Conservation (phyloP, 2,888 invertebrate species). For the Tetragonula carbonaria region DNA sequence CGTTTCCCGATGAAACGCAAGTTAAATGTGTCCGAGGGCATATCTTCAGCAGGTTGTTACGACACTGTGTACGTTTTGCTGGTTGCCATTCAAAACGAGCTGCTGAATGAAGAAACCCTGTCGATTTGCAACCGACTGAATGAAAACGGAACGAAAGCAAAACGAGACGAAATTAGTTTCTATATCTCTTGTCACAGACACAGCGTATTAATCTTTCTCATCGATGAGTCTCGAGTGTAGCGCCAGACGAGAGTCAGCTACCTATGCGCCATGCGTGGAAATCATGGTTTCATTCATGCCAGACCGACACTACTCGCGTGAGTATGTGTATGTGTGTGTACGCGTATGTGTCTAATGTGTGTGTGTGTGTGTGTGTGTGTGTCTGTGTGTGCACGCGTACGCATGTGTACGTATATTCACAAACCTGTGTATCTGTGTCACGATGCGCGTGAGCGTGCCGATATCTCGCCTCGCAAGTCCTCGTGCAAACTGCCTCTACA, state of each 20-base stretch:
- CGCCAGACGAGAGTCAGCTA: constrained; percentile 61
- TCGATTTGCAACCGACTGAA: constrained; percentile 31
- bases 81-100: neutral
- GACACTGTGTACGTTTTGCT: neutral
- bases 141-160: constrained; percentile 17
- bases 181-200: constrained; percentile 18
- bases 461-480: constrained; percentile 49
- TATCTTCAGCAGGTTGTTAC: constrained; percentile 1
- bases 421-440: constrained; percentile 47
- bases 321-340: neutral
- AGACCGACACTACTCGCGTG: constrained; percentile 45
- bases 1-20: neutral
- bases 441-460: constrained; percentile 44
- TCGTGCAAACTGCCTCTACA: constrained; percentile 34
- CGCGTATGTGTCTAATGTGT: too few species aligned
- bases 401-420: too few species aligned
- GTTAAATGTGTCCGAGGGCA: neutral
- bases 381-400: too few species aligned
- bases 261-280: constrained; percentile 76
- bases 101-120: constrained; percentile 37
- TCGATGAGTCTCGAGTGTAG: constrained; percentile 35
- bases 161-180: constrained; percentile 23
- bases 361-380: constrained; percentile 16
- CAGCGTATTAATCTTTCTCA: constrained; percentile 45
- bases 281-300: constrained; percentile 81